Base-by-base conservation (phyloP, 2,888 invertebrate genomes). In the Spilosoma lubricipeda region DNA sequence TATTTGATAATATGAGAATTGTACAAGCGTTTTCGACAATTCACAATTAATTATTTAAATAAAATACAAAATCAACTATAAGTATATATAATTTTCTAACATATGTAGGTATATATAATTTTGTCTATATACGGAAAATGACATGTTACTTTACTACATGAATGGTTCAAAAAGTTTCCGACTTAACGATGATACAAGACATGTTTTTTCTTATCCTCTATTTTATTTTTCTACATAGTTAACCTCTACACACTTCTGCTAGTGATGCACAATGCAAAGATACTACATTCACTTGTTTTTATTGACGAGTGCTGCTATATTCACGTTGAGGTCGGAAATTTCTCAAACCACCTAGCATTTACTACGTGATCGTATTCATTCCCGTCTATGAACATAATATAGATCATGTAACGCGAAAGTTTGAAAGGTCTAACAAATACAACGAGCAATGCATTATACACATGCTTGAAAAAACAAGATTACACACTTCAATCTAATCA, bases 391-490 rank as follows among this genome's bases (percentile, higher is more conserved):
- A n/a, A 56, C 52, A 56, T n/a, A 23, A 56, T n/a, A 56, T n/a
- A n/a, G 3, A 56, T 56, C n/a, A 56, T 56, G 9, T 23, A 56
- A 56, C n/a, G n/a, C 52, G n/a, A 56, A 56, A n/a, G n/a, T 56
- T 56, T 11, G 23, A 56, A 56, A 23, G 23, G n/a, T 11, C 52
- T 56, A 56, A 23, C 11, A 56, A 9, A n/a, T 45, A 52, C 56
- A 72, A 75, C 63, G 3, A 75, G 67, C 56, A 63, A 76, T 52
- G 73, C 39, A 70, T 72, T 63, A 72, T 56, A 73, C 56, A 80
- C 82, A 84, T 76, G 75, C 73, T 74, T 68, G 64, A 75, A 85
- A 81, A 77, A 77, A 82, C 77, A 67, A 79, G 77, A 77, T 77
- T 67, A 85, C 80, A 85, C 76, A 71, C 72, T 63, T 72, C 71